Evolutionary conservation across 2,888 invertebrate species (phyloP).

Genomic region (Petrolisthes cinctipes): DNA sequence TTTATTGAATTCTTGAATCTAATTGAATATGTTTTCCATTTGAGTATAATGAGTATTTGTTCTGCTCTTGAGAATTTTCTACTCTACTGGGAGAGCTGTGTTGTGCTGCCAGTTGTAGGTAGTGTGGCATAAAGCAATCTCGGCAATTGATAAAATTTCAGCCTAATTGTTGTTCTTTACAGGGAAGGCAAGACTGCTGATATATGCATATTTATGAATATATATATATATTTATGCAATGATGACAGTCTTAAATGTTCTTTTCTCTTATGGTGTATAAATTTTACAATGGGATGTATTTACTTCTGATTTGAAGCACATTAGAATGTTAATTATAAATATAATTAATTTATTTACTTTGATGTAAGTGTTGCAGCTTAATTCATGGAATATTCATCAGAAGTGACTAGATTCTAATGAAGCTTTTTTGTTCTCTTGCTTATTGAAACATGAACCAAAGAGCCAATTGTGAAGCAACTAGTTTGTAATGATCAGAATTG

Average conservation of each 20-base stretch:
- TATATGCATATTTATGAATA: conserved; percentile 33
- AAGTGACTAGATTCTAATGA: conserved; percentile 50
- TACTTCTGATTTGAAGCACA: conserved; percentile 46
- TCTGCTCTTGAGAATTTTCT: conserved; percentile 37
- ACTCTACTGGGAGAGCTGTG: conserved; percentile 39
- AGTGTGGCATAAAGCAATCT: conserved; percentile 25
- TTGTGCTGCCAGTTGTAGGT: conserved; percentile 43
- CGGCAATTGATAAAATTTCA: conserved; percentile 32
- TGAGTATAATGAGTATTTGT: conserved; percentile 14
- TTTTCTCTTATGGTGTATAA: conserved; percentile 53
- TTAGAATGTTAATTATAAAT: background rate
- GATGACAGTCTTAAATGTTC: conserved; percentile 53
- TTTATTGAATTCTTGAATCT: conserved; percentile 5
- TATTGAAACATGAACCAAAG: conserved; percentile 29
- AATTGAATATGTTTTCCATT: background rate
- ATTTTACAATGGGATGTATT: conserved; percentile 37
- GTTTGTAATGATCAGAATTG: conserved; percentile 52
- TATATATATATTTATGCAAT: conserved; percentile 36
- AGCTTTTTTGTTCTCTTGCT: conserved; percentile 55
- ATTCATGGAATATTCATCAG: conserved; percentile 15
- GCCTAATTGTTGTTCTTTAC: conserved; percentile 59
- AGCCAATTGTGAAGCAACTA: conserved; percentile 46
- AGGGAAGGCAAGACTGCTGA: conserved; percentile 58
- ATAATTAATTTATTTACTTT: conserved; percentile 16
- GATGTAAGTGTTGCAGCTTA: conserved; percentile 10